Conservation (phyloP, 2,113 vertebrate genomes). For the Nycticorax nycticorax region DNA sequence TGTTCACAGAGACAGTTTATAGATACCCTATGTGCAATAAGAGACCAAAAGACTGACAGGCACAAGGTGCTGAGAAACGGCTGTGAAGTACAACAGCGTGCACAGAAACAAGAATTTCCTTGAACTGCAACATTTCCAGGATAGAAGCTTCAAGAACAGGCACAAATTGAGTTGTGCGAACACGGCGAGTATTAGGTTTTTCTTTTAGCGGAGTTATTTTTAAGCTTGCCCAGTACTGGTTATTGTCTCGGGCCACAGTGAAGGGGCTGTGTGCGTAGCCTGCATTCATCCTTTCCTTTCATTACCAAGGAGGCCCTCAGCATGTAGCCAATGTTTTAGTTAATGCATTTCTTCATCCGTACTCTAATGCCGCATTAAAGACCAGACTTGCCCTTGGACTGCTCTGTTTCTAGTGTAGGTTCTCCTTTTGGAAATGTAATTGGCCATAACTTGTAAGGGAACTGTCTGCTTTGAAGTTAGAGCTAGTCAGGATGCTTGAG, state of each 20-base stretch:
- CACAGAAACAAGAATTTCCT: background rate
- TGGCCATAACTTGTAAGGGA: background rate
- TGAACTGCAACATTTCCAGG: background rate
- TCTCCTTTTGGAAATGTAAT: background rate
- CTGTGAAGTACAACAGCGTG: background rate
- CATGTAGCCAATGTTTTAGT: background rate
- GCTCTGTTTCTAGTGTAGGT: background rate
- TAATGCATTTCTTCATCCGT: background rate
- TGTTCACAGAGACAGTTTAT: background rate
- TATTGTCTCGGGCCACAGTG: background rate
- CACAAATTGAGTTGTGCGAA: background rate
- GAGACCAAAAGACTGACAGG: background rate
- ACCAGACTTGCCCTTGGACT: background rate
- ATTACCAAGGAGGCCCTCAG: background rate
- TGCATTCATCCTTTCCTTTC: background rate
- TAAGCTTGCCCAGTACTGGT: background rate
- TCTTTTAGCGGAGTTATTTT: background rate
- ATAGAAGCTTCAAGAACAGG: background rate
- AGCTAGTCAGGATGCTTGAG: background rate
- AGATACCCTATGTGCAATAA: background rate
- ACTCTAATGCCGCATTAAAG: background rate
- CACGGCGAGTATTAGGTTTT: background rate
- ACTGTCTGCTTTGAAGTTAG: background rate
- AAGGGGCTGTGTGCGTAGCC: rapidly evolving
- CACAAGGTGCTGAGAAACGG: background rate